phyloP scores from a whole-genome alignment of 2,797 vertebrate genomes.

The Hyperoplus immaculatus region DNA sequence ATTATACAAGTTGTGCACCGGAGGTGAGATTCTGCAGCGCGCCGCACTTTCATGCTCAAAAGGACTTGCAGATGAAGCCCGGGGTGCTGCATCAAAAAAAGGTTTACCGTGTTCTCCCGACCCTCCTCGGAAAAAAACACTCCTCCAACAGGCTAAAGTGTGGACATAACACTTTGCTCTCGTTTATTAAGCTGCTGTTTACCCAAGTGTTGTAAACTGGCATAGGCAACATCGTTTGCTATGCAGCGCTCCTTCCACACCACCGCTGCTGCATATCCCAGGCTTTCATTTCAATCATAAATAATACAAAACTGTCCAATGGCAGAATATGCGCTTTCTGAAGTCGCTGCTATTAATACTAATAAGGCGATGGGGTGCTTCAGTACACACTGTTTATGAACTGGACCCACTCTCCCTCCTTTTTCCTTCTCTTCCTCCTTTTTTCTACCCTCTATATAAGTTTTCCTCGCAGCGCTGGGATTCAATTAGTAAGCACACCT shows the following conservation, averaged over 20 bases:
- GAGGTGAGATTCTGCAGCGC: slow-evolving; percentile 52
- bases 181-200: slow-evolving; percentile 77
- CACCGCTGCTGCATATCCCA: slow-evolving; percentile 54
- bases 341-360: slow-evolving; percentile 87
- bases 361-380: slow-evolving; percentile 80
- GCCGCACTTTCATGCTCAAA: slow-evolving; percentile 72
- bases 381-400: slow-evolving; percentile 83
- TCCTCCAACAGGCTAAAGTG: slow-evolving; percentile 55
- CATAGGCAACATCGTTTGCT: slow-evolving; percentile 75
- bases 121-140: slow-evolving; percentile 30
- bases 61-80: slow-evolving; percentile 76
- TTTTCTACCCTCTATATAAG: slow-evolving; percentile 35
- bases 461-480: slow-evolving; percentile 54
- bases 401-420: slow-evolving; percentile 36
- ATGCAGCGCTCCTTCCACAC: slow-evolving; percentile 67
- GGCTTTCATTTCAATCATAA: slow-evolving; percentile 84
- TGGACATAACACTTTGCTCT: slow-evolving; percentile 75
- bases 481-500: slow-evolving; percentile 73
- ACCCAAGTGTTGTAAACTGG: slow-evolving; percentile 76
- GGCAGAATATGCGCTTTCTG: slow-evolving; percentile 84
- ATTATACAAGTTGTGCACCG: slow-evolving; percentile 43
- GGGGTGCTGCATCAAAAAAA: slow-evolving; percentile 58
- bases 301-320: slow-evolving; percentile 86
- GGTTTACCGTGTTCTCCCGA: slow-evolving; percentile 42
- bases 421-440: slow-evolving; percentile 4